Percentiles rank a stretch among this genome's conserved stretches.
These are phyloP conservation scores for Drusus annulatus DNA, from an alignment of 1,140 invertebrate genomes.

Conservation along the genomic window DNA sequence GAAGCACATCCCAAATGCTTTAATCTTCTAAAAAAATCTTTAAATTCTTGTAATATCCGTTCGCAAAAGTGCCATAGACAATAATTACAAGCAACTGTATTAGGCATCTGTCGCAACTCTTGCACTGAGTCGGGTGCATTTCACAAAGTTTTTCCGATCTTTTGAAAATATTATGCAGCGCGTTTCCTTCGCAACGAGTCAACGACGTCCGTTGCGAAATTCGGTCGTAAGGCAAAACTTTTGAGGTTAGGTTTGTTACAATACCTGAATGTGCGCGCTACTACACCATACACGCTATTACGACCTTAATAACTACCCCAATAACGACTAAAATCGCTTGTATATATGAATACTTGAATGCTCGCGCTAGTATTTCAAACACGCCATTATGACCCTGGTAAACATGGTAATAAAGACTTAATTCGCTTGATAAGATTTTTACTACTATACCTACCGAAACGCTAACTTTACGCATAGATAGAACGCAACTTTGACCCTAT, in stretches of 20 bases:
- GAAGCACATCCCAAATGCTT: too few species aligned
- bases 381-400: too few species aligned
- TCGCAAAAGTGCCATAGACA: neutral
- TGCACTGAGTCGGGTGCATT: slow-evolving; percentile 12
- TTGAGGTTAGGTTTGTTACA: slow-evolving; percentile 50
- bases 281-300: neutral
- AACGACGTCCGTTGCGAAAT: slow-evolving; percentile 54
- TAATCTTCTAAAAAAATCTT: too few species aligned
- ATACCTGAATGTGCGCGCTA: slow-evolving; percentile 8
- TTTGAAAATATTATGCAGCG: slow-evolving; percentile 13
- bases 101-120: neutral
- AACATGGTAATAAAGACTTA: too few species aligned
- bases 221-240: slow-evolving; percentile 53
- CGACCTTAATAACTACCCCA: too few species aligned
- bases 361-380: too few species aligned
- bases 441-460: too few species aligned
- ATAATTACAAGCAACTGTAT: neutral
- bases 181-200: slow-evolving; percentile 27
- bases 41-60: neutral
- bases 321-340: too few species aligned
- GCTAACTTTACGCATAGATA: too few species aligned
- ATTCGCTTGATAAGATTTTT: too few species aligned
- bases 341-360: too few species aligned
- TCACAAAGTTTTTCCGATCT: slow-evolving; percentile 34
- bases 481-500: neutral